Evolutionary conservation across 2,113 vertebrate genomes (phyloP).

Genomic region (Anarrhichthys ocellatus): DNA sequence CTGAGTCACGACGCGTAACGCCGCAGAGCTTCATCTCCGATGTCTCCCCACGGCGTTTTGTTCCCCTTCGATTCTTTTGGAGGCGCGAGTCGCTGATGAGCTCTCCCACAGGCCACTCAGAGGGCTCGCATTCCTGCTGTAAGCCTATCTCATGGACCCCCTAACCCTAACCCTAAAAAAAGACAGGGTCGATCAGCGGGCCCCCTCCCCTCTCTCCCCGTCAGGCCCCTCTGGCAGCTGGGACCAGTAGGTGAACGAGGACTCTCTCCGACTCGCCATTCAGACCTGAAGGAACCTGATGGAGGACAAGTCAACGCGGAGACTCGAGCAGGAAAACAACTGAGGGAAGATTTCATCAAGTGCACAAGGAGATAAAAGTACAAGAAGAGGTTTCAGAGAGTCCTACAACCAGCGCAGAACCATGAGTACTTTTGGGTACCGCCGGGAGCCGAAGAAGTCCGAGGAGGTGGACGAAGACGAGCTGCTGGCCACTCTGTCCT

Average conservation of each 20-base stretch:
- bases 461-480: conserved; percentile 92
- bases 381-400: not conserved
- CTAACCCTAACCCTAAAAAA: conserved; percentile 82
- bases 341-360: not conserved
- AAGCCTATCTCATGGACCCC: conserved; percentile 89
- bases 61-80: conserved; percentile 80
- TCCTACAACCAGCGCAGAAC: conserved; percentile 21
- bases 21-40: conserved; percentile 6
- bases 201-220: conserved; percentile 75
- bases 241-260: conserved; percentile 80
- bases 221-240: conserved; percentile 77
- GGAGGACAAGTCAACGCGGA: conserved; percentile 3
- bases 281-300: conserved; percentile 17
- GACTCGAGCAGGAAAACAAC: not conserved
- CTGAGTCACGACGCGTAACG: conserved; percentile 12
- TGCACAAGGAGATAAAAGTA: not conserved
- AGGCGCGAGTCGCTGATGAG: conserved; percentile 81
- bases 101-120: conserved; percentile 80
- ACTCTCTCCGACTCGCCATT: not conserved
- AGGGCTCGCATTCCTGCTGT: conserved; percentile 88
- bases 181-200: conserved; percentile 69
- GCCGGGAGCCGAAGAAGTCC: conserved; percentile 88
- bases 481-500: conserved; percentile 88
- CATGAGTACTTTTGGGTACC: conserved; percentile 91
- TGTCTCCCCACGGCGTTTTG: conserved; percentile 33